Evolutionary conservation across 2,888 invertebrate species (phyloP).

Genomic region (Alloscopus bannaensis): DNA sequence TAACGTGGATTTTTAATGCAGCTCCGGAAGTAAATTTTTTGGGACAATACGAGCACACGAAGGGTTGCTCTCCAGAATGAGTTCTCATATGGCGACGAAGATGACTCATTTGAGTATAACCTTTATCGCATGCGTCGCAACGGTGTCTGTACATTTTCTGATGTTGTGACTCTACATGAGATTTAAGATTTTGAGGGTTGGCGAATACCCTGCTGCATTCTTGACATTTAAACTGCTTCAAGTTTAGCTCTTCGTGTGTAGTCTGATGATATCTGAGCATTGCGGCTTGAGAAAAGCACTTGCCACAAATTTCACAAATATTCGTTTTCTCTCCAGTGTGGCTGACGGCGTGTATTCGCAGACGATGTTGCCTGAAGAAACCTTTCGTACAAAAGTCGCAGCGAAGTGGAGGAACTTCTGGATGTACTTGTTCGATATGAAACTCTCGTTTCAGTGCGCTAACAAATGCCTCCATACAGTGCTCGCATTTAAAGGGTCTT

Average conservation of each 20-base stretch:
- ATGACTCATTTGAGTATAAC: constrained; percentile 66
- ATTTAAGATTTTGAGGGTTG: constrained; percentile 64
- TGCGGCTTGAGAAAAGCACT: constrained; percentile 66
- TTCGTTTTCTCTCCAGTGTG: constrained; percentile 63
- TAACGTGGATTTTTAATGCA: constrained; percentile 60
- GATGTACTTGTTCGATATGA: constrained; percentile 64
- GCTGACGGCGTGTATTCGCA: constrained; percentile 51
- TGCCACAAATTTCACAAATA: constrained; percentile 66
- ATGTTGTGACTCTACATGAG: constrained; percentile 66
- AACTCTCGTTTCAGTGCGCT: constrained; percentile 61
- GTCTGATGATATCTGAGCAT: constrained; percentile 69
- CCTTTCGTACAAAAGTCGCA: constrained; percentile 65
- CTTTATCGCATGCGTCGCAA: constrained; percentile 63
- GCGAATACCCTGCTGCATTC: constrained; percentile 63
- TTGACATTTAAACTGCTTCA: constrained; percentile 66
- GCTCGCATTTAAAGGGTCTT: constrained; percentile 58
- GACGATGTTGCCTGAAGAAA: constrained; percentile 62
- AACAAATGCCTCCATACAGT: constrained; percentile 58
- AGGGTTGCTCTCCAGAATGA: constrained; percentile 66
- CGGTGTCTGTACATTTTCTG: constrained; percentile 64
- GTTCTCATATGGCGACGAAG: constrained; percentile 62
- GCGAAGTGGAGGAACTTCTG: constrained; percentile 58
- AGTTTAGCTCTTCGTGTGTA: constrained; percentile 63
- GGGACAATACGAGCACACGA: constrained; percentile 50
- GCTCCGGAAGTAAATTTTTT: constrained; percentile 65